Evolutionary conservation across 2,888 invertebrate species (phyloP).

Genomic region (Hetaerina titia): DNA sequence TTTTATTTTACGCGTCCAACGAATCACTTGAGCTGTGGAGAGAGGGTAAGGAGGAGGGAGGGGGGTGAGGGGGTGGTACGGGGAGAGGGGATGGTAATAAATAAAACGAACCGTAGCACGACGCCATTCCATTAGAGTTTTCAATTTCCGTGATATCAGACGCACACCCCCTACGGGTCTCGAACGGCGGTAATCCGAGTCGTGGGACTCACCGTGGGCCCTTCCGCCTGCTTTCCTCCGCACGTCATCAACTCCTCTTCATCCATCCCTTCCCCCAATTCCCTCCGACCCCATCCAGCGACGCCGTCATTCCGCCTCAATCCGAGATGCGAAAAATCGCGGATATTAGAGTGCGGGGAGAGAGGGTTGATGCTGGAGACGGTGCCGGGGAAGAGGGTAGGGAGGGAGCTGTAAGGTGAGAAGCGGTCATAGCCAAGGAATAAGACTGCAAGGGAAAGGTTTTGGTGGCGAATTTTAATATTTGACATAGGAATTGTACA

Average conservation of each 20-base stretch:
- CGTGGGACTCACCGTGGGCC: background rate
- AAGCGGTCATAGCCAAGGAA: too few relatives aligned
- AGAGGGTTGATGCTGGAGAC: background rate
- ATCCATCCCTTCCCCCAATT: background rate
- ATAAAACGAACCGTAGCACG: background rate
- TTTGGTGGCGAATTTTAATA: too few relatives aligned
- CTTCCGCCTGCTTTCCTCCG: background rate
- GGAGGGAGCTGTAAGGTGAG: background rate
- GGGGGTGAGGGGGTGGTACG: too few relatives aligned
- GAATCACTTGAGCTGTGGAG: too few relatives aligned
- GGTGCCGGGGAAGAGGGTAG: background rate
- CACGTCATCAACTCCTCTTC: background rate
- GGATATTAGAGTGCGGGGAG: background rate
- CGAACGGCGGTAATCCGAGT: slow-evolving; percentile 27
- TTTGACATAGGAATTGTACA: too few relatives aligned
- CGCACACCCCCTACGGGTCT: background rate
- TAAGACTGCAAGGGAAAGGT: too few relatives aligned
- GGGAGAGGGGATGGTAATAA: background rate
- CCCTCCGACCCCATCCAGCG: background rate
- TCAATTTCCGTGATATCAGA: slow-evolving; percentile 24
- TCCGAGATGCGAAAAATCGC: slow-evolving; percentile 5
- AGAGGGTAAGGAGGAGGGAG: too few relatives aligned
- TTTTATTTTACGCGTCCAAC: too few relatives aligned
- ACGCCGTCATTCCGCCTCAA: background rate
- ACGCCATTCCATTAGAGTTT: slow-evolving; percentile 18